Evolutionary conservation across 2,888 invertebrate genomes (phyloP).

Genomic region (Stenurella melanura): DNA sequence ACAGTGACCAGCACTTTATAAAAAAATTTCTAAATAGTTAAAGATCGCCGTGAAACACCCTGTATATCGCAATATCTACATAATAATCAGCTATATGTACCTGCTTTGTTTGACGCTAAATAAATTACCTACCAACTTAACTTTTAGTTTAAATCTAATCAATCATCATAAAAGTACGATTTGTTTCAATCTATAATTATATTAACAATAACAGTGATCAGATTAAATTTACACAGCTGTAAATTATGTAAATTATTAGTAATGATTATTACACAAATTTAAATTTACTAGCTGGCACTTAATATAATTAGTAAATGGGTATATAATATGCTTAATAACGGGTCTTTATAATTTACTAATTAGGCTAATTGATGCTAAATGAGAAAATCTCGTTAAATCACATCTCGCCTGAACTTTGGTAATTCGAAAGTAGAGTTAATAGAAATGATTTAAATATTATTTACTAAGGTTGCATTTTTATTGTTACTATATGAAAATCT

Average conservation of each 20-base stretch:
- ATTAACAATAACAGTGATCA: constrained; percentile 17
- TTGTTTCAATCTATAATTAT: constrained; percentile 9
- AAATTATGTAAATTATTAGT: constrained; percentile 2
- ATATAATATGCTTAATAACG: constrained; percentile 9
- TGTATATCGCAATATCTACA: background rate
- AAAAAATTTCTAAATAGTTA: too few species aligned
- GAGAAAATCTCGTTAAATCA: constrained; percentile 8
- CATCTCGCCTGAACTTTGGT: background rate
- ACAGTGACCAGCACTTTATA: too few species aligned
- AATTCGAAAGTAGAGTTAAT: background rate
- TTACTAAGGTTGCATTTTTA: background rate
- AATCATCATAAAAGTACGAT: constrained; percentile 13
- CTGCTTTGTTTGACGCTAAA: constrained; percentile 4
- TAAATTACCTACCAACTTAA: background rate
- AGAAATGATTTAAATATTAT: background rate
- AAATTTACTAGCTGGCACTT: constrained; percentile 14
- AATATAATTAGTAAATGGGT: constrained; percentile 13
- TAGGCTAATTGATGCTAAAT: constrained; percentile 18
- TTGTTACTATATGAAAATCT: too few species aligned
- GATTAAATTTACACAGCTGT: constrained; percentile 9
- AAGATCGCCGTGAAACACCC: too few species aligned
- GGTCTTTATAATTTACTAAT: constrained; percentile 18
- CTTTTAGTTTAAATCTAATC: constrained; percentile 8
- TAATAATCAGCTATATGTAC: background rate
- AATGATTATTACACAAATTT: background rate